These are phyloP conservation scores for Caranx ignobilis DNA, from an alignment of 2,113 vertebrate species.

Conservation along the genomic window DNA sequence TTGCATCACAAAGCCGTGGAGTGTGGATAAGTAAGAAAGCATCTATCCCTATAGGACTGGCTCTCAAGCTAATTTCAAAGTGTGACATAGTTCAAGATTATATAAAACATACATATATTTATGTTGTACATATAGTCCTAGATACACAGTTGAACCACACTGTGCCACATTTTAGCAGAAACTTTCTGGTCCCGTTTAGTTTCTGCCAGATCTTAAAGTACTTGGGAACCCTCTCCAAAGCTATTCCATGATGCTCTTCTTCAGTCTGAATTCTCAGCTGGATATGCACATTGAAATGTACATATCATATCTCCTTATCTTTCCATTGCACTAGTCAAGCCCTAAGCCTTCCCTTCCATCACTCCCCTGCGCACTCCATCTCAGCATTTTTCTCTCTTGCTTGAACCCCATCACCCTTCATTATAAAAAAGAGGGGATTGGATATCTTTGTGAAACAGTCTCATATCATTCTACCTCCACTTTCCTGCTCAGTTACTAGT, in stretches of 20 bases:
- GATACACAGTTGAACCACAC: too few relatives aligned
- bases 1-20: conserved; percentile 65
- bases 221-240: background rate
- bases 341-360: conserved; percentile 28
- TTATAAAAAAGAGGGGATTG: conserved; percentile 30
- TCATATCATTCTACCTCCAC: conserved; percentile 36
- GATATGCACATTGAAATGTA: conserved; percentile 46
- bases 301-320: conserved; percentile 47
- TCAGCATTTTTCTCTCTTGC: conserved; percentile 37
- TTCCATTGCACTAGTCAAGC: conserved; percentile 27
- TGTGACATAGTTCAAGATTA: background rate
- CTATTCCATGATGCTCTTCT: conserved; percentile 1
- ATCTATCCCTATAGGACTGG: conserved; percentile 14
- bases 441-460: conserved; percentile 47
- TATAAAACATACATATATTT: too few relatives aligned
- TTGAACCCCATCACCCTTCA: conserved; percentile 33
- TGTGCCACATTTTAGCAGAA: too few relatives aligned
- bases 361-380: conserved; percentile 11
- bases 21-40: conserved; percentile 31
- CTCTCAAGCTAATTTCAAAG: background rate
- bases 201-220: background rate
- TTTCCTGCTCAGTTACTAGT: conserved; percentile 24
- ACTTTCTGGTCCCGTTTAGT: too few relatives aligned
- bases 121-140: too few relatives aligned
- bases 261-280: conserved; percentile 20